phyloP scores from a whole-genome alignment of 2,113 vertebrate species.

The Carettochelys insculpta region DNA sequence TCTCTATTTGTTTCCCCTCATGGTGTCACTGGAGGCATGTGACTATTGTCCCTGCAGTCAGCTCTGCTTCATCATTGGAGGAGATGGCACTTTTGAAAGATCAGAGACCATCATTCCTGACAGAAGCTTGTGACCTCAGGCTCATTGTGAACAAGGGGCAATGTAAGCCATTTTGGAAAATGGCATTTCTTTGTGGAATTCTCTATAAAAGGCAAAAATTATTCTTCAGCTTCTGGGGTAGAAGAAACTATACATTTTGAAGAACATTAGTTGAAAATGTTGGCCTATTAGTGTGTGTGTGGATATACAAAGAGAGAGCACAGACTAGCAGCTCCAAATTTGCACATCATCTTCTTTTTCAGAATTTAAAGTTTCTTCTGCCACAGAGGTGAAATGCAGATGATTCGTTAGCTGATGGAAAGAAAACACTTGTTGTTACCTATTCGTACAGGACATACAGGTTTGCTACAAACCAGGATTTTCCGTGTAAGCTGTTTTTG shows the following conservation, averaged over 20 bases:
- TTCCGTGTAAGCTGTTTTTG: too few species aligned
- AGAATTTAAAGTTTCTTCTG: too few species aligned
- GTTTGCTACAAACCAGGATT: neutral
- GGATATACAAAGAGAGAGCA: neutral
- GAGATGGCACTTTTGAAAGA: neutral
- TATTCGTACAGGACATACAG: neutral
- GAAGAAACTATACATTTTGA: neutral
- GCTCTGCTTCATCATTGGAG: neutral
- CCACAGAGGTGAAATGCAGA: too few species aligned
- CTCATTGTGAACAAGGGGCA: accelerated
- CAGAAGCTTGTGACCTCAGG: neutral
- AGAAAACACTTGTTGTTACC: neutral
- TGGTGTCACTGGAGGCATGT: accelerated
- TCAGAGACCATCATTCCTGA: neutral
- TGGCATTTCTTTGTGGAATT: neutral
- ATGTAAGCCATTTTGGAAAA: neutral
- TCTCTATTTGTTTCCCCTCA: neutral
- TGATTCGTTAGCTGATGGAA: too few species aligned
- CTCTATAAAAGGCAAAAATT: neutral
- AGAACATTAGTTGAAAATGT: neutral
- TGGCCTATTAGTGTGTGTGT: neutral
- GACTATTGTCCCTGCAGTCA: neutral
- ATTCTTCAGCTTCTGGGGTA: neutral
- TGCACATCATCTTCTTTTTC: too few species aligned
- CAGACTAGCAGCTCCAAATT: too few species aligned